These are phyloP conservation scores for Equus quagga DNA, from an alignment of 2,113 vertebrate species.

Conservation along the genomic window DNA sequence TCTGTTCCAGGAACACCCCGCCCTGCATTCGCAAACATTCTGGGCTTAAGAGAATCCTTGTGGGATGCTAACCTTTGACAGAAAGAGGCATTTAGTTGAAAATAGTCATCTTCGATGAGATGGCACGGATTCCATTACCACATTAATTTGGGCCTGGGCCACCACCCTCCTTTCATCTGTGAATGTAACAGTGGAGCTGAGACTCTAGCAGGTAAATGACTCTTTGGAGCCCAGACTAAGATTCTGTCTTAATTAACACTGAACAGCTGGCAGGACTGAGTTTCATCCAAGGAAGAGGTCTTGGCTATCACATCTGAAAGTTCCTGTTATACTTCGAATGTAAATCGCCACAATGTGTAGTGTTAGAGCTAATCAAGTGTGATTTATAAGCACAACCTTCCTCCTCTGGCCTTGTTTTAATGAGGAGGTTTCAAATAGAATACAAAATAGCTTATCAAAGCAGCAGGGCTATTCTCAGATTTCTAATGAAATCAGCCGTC, in stretches of 20 bases:
- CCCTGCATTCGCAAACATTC: conserved; percentile 4
- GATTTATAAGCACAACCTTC: background rate
- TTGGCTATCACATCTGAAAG: background rate
- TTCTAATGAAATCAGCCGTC: background rate
- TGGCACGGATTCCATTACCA: background rate
- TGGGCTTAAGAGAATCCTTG: background rate
- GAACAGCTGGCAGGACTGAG: background rate
- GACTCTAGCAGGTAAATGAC: background rate
- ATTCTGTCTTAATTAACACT: background rate
- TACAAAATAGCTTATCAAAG: background rate
- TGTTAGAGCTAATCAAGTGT: background rate
- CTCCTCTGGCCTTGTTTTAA: background rate
- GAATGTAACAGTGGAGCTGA: background rate
- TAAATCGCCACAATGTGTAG: background rate
- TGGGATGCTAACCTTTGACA: background rate
- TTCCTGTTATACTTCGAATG: background rate
- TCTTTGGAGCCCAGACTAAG: background rate
- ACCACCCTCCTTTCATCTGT: background rate
- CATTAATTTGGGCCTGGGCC: background rate
- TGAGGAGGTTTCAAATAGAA: background rate
- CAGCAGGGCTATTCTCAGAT: background rate
- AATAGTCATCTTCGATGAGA: background rate
- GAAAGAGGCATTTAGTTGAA: conserved; percentile 20
- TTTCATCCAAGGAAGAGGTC: conserved; percentile 7
- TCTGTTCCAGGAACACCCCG: conserved; percentile 2